Conservation (phyloP, 2,797 vertebrate species). For the Psittacula echo region DNA sequence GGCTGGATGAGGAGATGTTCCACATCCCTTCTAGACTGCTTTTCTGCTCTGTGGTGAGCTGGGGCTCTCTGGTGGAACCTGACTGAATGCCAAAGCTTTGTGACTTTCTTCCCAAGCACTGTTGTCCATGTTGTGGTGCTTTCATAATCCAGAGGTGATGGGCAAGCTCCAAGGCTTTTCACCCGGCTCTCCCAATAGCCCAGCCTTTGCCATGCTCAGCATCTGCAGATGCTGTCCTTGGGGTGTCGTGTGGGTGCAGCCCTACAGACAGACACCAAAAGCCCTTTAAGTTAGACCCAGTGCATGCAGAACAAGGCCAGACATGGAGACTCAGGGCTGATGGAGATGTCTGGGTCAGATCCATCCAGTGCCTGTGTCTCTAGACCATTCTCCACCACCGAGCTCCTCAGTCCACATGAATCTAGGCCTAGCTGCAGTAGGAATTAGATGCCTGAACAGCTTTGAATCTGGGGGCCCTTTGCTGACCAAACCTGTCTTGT, state of each 20-base stretch:
- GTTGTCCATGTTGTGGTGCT: not conserved
- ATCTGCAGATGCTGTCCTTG: fast-evolving
- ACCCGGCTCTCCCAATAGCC: fast-evolving
- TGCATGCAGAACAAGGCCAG: not conserved
- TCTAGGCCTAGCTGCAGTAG: not conserved
- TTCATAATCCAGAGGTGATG: not conserved
- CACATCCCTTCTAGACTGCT: not conserved
- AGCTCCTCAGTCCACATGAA: not conserved
- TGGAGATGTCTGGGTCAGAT: not conserved
- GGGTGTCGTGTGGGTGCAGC: not conserved
- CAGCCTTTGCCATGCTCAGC: not conserved
- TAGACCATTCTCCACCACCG: not conserved
- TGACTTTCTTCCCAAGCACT: not conserved
- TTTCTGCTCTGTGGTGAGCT: not conserved
- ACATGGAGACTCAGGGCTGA: not conserved
- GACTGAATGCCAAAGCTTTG: not conserved
- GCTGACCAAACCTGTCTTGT: not conserved
- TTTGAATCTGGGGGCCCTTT: not conserved
- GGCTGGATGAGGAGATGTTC: not conserved
- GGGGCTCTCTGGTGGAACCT: not conserved
- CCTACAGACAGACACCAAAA: not conserved
- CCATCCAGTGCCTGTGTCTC: not conserved
- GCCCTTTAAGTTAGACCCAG: not conserved
- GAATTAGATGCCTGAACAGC: not conserved
- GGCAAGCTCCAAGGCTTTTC: not conserved